Conservation (phyloP, 2,797 vertebrate genomes). For the Pteronotus mesoamericanus region DNA sequence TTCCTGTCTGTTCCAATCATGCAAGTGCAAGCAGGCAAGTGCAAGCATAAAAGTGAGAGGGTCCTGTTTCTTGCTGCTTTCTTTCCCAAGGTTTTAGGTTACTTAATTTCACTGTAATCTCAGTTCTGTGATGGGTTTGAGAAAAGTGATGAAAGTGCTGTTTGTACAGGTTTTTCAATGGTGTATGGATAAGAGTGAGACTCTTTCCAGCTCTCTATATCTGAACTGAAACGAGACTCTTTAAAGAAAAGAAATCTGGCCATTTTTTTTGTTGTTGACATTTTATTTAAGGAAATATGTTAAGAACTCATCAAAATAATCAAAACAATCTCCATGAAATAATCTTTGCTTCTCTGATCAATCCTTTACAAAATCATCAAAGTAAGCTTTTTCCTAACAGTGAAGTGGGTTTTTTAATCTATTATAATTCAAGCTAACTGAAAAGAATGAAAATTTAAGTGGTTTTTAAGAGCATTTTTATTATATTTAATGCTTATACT, state of each 20-base stretch:
- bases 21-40: no score
- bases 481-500: not conserved
- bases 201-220: not conserved
- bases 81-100: not conserved
- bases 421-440: not conserved
- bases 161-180: not conserved
- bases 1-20: not conserved
- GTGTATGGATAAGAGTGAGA: not conserved
- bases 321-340: not conserved
- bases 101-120: not conserved
- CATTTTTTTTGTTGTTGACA: not conserved
- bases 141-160: not conserved
- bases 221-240: not conserved
- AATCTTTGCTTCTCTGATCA: not conserved
- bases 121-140: not conserved
- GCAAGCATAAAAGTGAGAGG: not conserved
- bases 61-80: not conserved
- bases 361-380: not conserved
- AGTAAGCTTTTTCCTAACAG: not conserved
- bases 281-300: constrained; percentile 11
- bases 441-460: not conserved
- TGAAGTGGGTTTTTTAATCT: not conserved
- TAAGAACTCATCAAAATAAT: constrained; percentile 4
- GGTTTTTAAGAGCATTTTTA: not conserved
- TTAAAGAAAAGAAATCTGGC: not conserved